Evolutionary conservation across 1,140 invertebrate species (phyloP), one percentile per base, ranked within the genome.

Genomic region (Episyrphus balteatus): DNA sequence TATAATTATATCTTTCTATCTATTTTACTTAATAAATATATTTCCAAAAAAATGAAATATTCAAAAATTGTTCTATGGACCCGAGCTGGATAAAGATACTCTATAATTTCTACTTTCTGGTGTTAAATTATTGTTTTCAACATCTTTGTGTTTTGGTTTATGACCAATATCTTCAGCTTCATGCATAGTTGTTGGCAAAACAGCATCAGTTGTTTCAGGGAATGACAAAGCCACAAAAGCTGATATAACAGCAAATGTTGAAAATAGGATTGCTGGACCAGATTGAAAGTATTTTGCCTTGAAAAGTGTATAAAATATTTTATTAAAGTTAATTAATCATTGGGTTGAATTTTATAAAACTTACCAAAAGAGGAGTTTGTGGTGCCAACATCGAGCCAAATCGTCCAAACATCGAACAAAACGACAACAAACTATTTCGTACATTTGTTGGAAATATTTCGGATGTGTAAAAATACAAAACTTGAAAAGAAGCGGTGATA

Each of bases 261-360:
- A 82, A 64, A 86, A 87, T 17, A 86, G 65, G 8, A 86, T 71
- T n/a, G 85, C 71, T 2, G 84, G 84, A 17, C 85, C 69, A 58
- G 75, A 75, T 1, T 69, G 39, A 15, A 63, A 66, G 47, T 60
- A 66, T 32, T 63, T 57, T 19, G 59, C 52, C 62, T 66, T 18
- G 11, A 45, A 41, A 13, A 12, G 36, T 15, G 32, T 31, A 49
- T 15, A 19, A 41, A 17, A 11, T 14, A 2, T 14, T n/a, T 40
- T 31, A 49, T 5, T 26, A 8, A 26, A 26, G 21, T 5, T 5
- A 26, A 26, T 26, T 26, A 26, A 26, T 5, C 8, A 26, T 26
- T 26, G 3, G 21, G 21, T 8, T 9, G 38, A 10, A 40, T 40
- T 40, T 12, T 17, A 38, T 18, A 19, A n/a, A 13, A 31, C 31